Evolutionary conservation across 1,140 invertebrate genomes (phyloP).

Genomic region (Neelides sp.): DNA sequence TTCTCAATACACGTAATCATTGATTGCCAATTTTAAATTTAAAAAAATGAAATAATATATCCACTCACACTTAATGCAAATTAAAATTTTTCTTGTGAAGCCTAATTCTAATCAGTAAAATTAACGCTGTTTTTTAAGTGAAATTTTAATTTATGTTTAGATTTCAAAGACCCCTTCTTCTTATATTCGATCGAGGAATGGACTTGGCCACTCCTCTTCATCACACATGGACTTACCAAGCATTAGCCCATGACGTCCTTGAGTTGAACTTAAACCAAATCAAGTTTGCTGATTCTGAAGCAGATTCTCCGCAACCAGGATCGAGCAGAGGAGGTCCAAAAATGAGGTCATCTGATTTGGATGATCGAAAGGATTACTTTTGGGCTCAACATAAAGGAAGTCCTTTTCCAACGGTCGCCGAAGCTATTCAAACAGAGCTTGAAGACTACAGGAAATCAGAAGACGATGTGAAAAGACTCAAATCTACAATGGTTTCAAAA

Average conservation of each 20-base stretch:
- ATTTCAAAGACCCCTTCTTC: slow-evolving; percentile 82
- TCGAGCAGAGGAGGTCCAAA: slow-evolving; percentile 39
- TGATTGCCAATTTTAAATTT: slow-evolving; percentile 52
- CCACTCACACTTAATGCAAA: neutral
- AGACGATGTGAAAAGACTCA: slow-evolving; percentile 90
- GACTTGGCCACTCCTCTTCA: slow-evolving; percentile 95
- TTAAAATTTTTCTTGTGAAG: neutral
- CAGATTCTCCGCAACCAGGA: slow-evolving; percentile 33
- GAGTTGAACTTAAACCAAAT: slow-evolving; percentile 81
- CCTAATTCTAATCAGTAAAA: neutral
- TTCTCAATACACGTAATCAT: slow-evolving; percentile 36
- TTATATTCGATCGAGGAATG: slow-evolving; percentile 86
- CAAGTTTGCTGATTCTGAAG: slow-evolving; percentile 42
- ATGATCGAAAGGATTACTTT: slow-evolving; percentile 66
- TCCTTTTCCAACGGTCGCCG: slow-evolving; percentile 93
- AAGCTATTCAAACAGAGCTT: slow-evolving; percentile 94
- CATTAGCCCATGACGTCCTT: slow-evolving; percentile 86
- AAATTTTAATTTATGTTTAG: slow-evolving; percentile 44
- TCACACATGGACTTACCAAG: slow-evolving; percentile 99
- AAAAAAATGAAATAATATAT: slow-evolving; percentile 12
- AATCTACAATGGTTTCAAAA: slow-evolving; percentile 62
- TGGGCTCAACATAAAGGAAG: slow-evolving; percentile 86
- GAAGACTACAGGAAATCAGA: slow-evolving; percentile 88
- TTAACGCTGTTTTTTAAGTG: neutral
- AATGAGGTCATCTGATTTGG: slow-evolving; percentile 80